Conservation (phyloP, 2,113 vertebrate species). For the Tupaia chinensis region DNA sequence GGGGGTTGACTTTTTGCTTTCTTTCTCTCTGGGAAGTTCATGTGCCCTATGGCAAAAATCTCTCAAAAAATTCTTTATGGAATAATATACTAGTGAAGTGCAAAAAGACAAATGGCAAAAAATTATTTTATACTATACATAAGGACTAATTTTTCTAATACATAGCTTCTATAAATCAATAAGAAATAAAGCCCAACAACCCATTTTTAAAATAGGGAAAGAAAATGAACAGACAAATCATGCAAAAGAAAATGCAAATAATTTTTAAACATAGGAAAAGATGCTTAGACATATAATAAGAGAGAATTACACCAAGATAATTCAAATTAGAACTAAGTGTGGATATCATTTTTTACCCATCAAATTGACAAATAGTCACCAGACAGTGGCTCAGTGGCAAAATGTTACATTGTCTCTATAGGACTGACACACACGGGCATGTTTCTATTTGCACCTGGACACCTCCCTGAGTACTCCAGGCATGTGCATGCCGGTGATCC, state of each 20-base stretch:
- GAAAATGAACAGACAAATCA: slow-evolving; percentile 13
- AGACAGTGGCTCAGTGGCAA: too few relatives aligned
- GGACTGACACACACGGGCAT: too few relatives aligned
- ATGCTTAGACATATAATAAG: slow-evolving; percentile 42
- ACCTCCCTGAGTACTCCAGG: too few relatives aligned
- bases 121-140: neutral
- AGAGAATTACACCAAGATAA: slow-evolving; percentile 54
- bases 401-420: too few relatives aligned
- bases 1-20: too few relatives aligned
- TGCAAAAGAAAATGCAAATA: slow-evolving; percentile 42
- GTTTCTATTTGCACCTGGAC: too few relatives aligned
- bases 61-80: neutral
- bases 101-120: slow-evolving; percentile 32
- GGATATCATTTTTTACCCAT: neutral
- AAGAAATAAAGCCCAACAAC: neutral
- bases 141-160: slow-evolving; percentile 6
- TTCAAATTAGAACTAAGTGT: slow-evolving; percentile 53
- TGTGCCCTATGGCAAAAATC: too few relatives aligned
- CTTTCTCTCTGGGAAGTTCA: too few relatives aligned
- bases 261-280: slow-evolving; percentile 48
- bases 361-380: neutral
- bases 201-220: slow-evolving; percentile 39
- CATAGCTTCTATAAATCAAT: neutral
- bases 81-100: neutral
- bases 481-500: too few relatives aligned